Conservation (phyloP, 2,113 vertebrate species). For the Scophthalmus maximus region DNA sequence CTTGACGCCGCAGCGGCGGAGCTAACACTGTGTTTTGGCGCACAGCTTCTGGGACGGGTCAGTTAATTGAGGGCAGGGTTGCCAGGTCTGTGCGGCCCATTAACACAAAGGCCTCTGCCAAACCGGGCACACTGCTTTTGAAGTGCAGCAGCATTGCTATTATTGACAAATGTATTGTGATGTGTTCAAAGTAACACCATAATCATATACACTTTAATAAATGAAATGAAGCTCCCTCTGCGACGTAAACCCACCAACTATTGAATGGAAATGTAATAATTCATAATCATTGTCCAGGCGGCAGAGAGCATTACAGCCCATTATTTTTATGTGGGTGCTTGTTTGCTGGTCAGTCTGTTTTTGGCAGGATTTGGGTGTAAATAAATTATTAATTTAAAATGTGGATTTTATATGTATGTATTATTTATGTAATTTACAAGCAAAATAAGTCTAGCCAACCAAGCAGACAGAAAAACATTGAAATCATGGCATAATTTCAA, state of each 20-base stretch:
- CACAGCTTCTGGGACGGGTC: too few relatives aligned
- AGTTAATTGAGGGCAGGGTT: neutral
- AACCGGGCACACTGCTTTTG: too few relatives aligned
- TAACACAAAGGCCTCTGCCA: neutral
- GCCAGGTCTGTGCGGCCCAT: neutral
- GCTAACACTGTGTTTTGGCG: neutral
- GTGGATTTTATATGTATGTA: neutral
- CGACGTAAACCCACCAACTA: too few relatives aligned
- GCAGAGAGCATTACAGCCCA: neutral
- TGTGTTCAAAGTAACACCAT: too few relatives aligned
- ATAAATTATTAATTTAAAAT: neutral
- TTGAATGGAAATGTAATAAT: too few relatives aligned
- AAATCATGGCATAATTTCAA: neutral
- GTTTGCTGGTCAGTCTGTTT: neutral
- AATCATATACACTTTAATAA: too few relatives aligned
- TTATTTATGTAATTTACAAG: neutral
- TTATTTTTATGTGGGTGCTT: neutral
- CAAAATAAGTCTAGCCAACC: neutral
- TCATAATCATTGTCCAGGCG: neutral
- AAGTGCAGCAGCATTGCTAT: neutral
- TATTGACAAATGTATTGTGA: neutral
- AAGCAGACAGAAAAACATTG: neutral
- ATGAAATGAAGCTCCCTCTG: too few relatives aligned
- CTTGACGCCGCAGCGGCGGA: neutral
- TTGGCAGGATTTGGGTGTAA: neutral